Evolutionary conservation across 2,797 vertebrate genomes (phyloP), one percentile per base, ranked within the genome.

Genomic region (Phoxinus dragarum): DNA sequence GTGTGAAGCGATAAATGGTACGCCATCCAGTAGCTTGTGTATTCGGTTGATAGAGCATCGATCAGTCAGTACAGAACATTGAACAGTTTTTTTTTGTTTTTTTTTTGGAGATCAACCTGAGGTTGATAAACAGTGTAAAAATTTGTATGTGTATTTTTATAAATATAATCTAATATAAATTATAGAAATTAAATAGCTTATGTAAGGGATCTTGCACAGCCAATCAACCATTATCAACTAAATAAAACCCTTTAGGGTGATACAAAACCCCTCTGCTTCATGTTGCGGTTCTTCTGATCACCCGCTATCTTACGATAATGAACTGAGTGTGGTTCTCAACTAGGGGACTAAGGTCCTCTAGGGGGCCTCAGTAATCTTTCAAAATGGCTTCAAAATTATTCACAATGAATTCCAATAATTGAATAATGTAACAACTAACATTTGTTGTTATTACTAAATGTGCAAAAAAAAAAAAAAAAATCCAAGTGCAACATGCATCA

Each of bases 21-120:
- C 2, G 6, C 38, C 38, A 44, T 79, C 52, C 52, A 79, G 64
- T 71, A 69, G 14, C 27, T 59, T 84, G 75, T 79, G 31, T 19
- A 69, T 72, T 59, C 3, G 4, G 11, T 61, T 61, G 8, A 84
- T 54, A 3, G 44, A 71, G 40, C 66, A 47, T 36, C 21, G 14
- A 19, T 79, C 52, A 44, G 40, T 10, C 19, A 47, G 27, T 71
- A 44, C 47, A 42, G 23, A 67, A n/a, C 10, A 56, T 16, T 38
- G 34, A 10, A 7, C 9, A 0, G 16, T 4, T 4, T 10, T 21
- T 19, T 73, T 47, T n/a, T 59, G n/a, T n/a, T 5, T 5, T 59
- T n/a, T 10, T n/a, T 9, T 10, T 23, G 5, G 19, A 27, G 9
- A 42, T 42, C n/a, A 8, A 8, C 16, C 17, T 17, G 34, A 36